Evolutionary conservation across 2,888 invertebrate species (phyloP), one percentile per base, ranked within the genome.

Genomic region (Catonia carolina): DNA sequence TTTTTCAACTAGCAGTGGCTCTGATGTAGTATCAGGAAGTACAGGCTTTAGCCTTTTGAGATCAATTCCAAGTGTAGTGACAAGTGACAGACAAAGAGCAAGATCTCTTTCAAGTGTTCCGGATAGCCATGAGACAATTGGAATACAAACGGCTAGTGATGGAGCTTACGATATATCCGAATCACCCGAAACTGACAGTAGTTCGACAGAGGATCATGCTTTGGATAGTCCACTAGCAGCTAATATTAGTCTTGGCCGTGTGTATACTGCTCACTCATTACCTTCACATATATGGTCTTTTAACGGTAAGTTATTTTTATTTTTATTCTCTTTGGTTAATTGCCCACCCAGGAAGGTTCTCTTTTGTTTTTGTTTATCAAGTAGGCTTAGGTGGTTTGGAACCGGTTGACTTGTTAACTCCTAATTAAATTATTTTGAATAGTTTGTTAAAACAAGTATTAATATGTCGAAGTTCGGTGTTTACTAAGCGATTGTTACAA

Each of bases 201-300:
- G 81, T 69, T 82, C 77, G 62, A 81, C 83, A 49, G 86, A 86
- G 67, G 85, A 85, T 66, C 78, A 79, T 50, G 76, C 75, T 57
- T 71, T 77, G 59, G 77, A 75, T 59, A 69, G 70, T 55, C 70
- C 71, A 36, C 69, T 72, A 56, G 72, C 74, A 36, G 73, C 75
- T 27, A 74, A 73, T 60, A 75, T 84, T 62, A 81, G 84, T 56
- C 77, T 86, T 51, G 86, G 89, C 59, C 78, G 89, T 63, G 89
- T 90, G 33, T 90, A 89, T 70, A 86, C 90, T 60, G 89, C 91
- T 67, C 90, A 91, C 74, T 91, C 90, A 67, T 77, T 91, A 76
- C 91, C 91, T 70, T 89, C 90, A 66, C 91, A 91, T 75, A 89
- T 92, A 77, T 91, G 90, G 89, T 89, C 91, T 66, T 78, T 91